Conservation (phyloP, 2,113 vertebrate genomes). For the Tiliqua scincoides region DNA sequence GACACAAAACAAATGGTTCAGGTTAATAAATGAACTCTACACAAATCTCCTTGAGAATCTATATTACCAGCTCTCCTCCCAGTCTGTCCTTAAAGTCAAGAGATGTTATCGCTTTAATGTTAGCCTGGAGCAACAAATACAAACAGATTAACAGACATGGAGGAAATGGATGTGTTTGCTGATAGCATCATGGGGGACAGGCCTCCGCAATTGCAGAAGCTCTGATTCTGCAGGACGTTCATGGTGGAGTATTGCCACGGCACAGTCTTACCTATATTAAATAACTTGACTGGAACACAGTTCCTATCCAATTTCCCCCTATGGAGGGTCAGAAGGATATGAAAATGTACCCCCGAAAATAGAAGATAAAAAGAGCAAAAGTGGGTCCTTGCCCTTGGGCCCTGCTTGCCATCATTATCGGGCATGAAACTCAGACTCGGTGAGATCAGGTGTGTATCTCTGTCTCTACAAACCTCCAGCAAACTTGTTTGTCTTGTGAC, state of each 20-base stretch:
- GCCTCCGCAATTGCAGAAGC: neutral
- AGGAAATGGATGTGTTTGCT: neutral
- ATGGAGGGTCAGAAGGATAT: neutral
- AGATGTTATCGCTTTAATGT: slow-evolving; percentile 15
- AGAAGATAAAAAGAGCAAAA: neutral
- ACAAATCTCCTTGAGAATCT: neutral
- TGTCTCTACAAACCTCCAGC: neutral
- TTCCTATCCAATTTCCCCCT: neutral
- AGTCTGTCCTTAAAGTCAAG: slow-evolving; percentile 25
- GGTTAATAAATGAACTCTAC: neutral
- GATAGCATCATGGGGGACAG: neutral
- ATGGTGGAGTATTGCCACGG: neutral
- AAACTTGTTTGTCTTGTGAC: neutral
- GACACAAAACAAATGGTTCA: neutral
- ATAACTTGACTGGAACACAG: neutral
- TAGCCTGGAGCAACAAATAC: slow-evolving; percentile 22
- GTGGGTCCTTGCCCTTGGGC: too few species aligned
- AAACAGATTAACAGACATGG: slow-evolving; percentile 21
- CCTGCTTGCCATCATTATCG: too few species aligned
- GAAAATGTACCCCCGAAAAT: neutral
- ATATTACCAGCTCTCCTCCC: slow-evolving; percentile 5
- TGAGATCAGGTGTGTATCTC: neutral
- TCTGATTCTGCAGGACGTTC: slow-evolving; percentile 39
- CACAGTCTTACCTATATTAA: fast-evolving
- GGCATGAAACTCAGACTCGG: neutral